Conservation (phyloP, 2,888 invertebrate species). For the Drosophila neonasuta region DNA sequence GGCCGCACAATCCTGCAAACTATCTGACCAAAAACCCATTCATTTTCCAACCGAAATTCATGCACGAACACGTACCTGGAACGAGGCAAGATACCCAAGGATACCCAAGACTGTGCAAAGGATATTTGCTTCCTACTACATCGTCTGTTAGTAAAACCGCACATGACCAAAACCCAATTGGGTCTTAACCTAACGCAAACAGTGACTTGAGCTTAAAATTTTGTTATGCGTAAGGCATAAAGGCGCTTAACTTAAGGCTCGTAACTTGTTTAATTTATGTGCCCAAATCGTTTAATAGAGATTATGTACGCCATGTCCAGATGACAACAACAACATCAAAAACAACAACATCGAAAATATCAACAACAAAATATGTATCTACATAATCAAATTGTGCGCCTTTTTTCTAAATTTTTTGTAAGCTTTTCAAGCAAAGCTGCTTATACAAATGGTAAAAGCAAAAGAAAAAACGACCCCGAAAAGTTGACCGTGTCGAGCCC, state of each 20-base stretch:
- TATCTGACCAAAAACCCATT: slow-evolving; percentile 51
- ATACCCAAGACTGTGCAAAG: no score
- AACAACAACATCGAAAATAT: slow-evolving; percentile 40
- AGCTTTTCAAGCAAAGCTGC: slow-evolving; percentile 36
- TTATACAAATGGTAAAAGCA: slow-evolving; percentile 34
- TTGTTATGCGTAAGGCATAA: slow-evolving; percentile 75
- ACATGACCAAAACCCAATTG: slow-evolving; percentile 65
- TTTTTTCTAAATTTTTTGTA: slow-evolving; percentile 35
- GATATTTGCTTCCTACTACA: background rate
- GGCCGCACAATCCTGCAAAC: slow-evolving; percentile 33
- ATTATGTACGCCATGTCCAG: slow-evolving; percentile 72
- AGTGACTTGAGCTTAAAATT: slow-evolving; percentile 45
- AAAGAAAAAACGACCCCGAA: slow-evolving; percentile 65
- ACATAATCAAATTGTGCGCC: slow-evolving; percentile 71
- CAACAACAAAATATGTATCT: slow-evolving; percentile 35
- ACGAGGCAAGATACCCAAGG: background rate
- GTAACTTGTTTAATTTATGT: slow-evolving; percentile 74
- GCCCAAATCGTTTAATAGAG: slow-evolving; percentile 78
- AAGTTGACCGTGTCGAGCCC: slow-evolving; percentile 49
- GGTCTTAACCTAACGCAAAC: slow-evolving; percentile 25
- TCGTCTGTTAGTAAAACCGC: slow-evolving; percentile 34
- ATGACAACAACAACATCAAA: slow-evolving; percentile 41
- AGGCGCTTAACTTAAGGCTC: slow-evolving; percentile 55
- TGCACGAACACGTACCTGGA: slow-evolving; percentile 71
- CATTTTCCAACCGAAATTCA: slow-evolving; percentile 59